Percentiles rank a stretch among this genome's conserved stretches.
phyloP scores from a whole-genome alignment of 2,113 vertebrate species.

The Mobula birostris region DNA sequence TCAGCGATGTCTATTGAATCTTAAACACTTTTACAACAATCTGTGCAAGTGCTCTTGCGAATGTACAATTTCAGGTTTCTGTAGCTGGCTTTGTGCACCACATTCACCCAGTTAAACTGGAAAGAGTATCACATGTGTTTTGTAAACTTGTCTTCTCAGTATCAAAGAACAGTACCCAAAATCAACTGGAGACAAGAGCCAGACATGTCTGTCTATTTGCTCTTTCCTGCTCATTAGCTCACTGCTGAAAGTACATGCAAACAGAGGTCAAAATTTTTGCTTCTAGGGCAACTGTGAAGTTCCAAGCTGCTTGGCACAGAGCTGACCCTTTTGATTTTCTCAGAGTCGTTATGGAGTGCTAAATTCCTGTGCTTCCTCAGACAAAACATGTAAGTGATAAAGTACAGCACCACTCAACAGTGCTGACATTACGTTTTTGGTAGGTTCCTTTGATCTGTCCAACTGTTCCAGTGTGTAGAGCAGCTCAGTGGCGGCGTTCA shows the following conservation, averaged over 20 bases:
- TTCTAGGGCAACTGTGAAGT: background rate
- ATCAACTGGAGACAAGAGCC: background rate
- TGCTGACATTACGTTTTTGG: background rate
- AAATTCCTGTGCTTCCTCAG: background rate
- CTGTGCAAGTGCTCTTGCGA: background rate
- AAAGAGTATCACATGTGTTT: background rate
- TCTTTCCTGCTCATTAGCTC: background rate
- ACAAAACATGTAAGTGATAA: slow-evolving; percentile 30
- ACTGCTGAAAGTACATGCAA: background rate
- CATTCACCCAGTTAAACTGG: background rate
- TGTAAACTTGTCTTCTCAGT: background rate
- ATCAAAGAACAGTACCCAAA: background rate
- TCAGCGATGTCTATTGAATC: background rate
- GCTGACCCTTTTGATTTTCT: slow-evolving; percentile 4
- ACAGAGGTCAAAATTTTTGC: slow-evolving; percentile 1
- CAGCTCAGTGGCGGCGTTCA: slow-evolving; percentile 40
- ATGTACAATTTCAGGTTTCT: background rate
- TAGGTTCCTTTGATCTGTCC: slow-evolving; percentile 33
- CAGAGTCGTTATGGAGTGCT: background rate
- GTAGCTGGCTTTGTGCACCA: background rate
- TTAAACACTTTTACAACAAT: background rate
- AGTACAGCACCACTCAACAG: slow-evolving; percentile 32
- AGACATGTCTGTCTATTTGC: background rate
- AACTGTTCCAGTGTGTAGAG: slow-evolving; percentile 40
- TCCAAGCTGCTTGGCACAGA: background rate